Base-by-base conservation (phyloP, 2,888 invertebrate genomes). In the Drosophila mimetica region DNA sequence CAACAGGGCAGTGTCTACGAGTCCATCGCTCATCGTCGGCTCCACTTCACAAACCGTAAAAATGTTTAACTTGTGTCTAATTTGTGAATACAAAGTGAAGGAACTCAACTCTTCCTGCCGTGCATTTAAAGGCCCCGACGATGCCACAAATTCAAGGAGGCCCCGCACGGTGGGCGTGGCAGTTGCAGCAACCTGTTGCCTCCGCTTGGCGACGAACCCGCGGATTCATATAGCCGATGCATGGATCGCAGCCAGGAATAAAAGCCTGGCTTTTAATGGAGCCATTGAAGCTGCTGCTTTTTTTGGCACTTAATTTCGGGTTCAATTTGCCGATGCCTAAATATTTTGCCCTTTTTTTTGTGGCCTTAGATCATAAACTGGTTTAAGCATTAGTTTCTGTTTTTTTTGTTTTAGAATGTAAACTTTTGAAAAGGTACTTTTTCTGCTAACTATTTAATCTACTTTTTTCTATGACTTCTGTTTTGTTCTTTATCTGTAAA, bases 251-350 rank as follows among this genome's bases (percentile, higher is more conserved):
- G 11, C 16, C 22, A n/a, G 54, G 75, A 25, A 25, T 25, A 75
- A 77, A 74, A 69, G 70, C 74, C 3, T 8, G 4, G 74, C 71
- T 73, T 75, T 84, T 77, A 85, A 88, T 88, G 85, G 85, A 86
- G 88, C 82, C 88, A 85, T 88, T 86, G 84, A 58, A 63, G 73
- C 76, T 77, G 55, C 74, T 58, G 22, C 7, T 20, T 28, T 25
- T 25, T 54, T 67, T 52, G 50, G 50, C 41, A 51, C 39, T 52
- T 37, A 37, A 32, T 63, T 46, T 50, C 13, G 14, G 4, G 32
- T 48, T 50, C 16, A 11, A 20, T 4, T 20, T 41, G 18, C 20
- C 18, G 11, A 41, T 41, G 39, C 18, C 18, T 11, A 39, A 39
- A 20, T 14, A 11, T 9, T 20, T 13, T 6, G 3, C 8, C 8